Percentiles rank a stretch among this genome's conserved stretches.
Evolutionary conservation across 2,888 invertebrate species (phyloP).

Genomic region (Phoenoteleia sp.): DNA sequence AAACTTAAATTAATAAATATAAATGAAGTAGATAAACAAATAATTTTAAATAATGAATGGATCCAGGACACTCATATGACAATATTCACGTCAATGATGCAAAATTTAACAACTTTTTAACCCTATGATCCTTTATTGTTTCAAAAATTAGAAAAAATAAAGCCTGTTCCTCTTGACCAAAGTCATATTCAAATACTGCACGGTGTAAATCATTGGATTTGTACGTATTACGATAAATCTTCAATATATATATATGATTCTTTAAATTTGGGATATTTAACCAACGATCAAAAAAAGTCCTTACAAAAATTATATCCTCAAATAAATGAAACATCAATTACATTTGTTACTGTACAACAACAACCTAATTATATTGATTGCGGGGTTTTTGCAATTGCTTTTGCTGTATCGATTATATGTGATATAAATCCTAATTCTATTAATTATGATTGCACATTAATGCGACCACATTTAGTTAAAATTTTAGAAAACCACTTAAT

Average conservation of each 20-base stretch:
- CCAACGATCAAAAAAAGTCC: background rate
- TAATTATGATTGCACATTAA: background rate
- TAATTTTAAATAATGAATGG: slow-evolving; percentile 15
- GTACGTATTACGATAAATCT: slow-evolving; percentile 1
- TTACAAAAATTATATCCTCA: background rate
- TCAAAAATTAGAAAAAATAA: slow-evolving; percentile 6
- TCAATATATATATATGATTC: slow-evolving; percentile 7
- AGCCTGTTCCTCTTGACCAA: background rate
- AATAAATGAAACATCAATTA: slow-evolving; percentile 16
- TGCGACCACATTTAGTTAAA: slow-evolving; percentile 10
- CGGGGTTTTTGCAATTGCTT: slow-evolving; percentile 9
- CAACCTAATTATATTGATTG: background rate
- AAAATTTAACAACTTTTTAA: background rate
- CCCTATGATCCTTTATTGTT: slow-evolving; percentile 8
- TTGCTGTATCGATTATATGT: background rate
- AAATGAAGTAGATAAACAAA: background rate
- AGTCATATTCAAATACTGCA: slow-evolving; percentile 27
- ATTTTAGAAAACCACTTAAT: background rate
- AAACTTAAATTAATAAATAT: background rate
- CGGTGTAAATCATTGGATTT: slow-evolving; percentile 10
- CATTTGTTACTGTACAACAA: slow-evolving; percentile 12
- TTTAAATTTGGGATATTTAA: background rate
- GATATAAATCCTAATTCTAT: background rate
- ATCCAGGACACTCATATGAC: background rate
- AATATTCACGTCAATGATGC: slow-evolving; percentile 7